Evolutionary conservation across 2,888 invertebrate genomes (phyloP), one percentile per base, ranked within the genome.

Genomic region (Anarsia innoxiella): DNA sequence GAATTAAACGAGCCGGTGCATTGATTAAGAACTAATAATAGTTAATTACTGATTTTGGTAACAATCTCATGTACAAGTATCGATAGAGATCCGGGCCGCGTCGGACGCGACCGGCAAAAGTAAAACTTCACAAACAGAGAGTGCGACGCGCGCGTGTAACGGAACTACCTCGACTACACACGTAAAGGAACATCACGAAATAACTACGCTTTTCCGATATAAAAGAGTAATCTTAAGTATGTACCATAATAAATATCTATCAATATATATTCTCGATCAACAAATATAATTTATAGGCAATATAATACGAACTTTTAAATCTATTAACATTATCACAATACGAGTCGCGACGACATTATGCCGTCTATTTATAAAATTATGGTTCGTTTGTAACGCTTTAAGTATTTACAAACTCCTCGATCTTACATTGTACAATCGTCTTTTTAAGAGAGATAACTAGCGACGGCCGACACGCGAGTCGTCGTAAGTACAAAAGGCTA

Each of bases 261-360:
- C 72, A 75, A 76, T 77, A 73, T 76, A 75, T 74, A 73, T 64
- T 70, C 68, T 74, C 74, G 66, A 71, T 76, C 75, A 74, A 77
- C 77, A 76, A 75, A 76, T 75, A 76, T 75, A 75, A 75, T 74
- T 73, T 71, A 70, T 70, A 70, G 69, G 69, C 70, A 67, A 70
- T 68, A 71, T 67, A 66, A 68, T 71, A 72, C 70, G 66, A 70
- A 66, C 61, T 64, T 56, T 64, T 65, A 62, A 68, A 66, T 59
- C 64, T 72, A 74, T 65, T 61, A 67, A 73, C 74, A 66, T 72
- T 78, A 76, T 76, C 76, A 78, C 77, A 76, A 60, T 66, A 69
- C 59, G 66, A 71, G 67, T 69, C 62, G 59, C 67, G 66, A 69
- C 66, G 66, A 61, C 66, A 66, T 57, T 65, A 60, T 66, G 66